A percentile compares a stretch with the other conserved stretches of the same genome.
phyloP scores from a whole-genome alignment of 2,113 vertebrate species.

The Calidris pugnax region DNA sequence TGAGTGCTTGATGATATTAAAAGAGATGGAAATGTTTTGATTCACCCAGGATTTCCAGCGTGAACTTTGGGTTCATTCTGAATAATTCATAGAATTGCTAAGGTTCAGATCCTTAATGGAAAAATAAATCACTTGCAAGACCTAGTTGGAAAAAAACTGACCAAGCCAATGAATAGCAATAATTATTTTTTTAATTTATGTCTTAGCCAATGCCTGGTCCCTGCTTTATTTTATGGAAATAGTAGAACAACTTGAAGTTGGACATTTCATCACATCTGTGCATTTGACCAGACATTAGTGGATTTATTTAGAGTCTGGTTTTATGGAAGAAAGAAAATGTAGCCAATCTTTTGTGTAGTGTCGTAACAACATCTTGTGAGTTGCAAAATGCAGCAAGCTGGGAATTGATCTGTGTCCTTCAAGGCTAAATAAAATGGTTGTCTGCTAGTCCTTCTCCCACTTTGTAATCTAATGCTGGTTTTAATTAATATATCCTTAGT shows the following conservation, averaged over 20 bases:
- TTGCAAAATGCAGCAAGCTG: background rate
- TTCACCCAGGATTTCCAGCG: background rate
- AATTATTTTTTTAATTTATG: background rate
- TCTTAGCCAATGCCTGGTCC: background rate
- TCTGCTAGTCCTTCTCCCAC: background rate
- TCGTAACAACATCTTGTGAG: background rate
- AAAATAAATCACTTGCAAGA: background rate
- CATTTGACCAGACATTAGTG: background rate
- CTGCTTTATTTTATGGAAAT: background rate
- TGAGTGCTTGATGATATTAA: background rate
- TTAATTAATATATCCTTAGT: background rate
- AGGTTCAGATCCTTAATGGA: background rate
- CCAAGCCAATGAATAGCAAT: background rate
- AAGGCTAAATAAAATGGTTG: background rate
- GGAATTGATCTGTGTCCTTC: background rate
- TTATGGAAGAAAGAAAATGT: background rate
- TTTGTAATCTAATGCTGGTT: background rate
- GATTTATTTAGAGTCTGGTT: background rate
- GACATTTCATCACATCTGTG: background rate
- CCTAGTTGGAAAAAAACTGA: background rate
- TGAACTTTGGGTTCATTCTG: background rate
- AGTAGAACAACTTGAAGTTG: background rate
- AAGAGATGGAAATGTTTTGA: background rate
- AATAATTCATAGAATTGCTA: background rate
- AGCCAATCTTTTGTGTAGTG: background rate